A percentile compares a stretch with the other conserved stretches of the same genome.
Evolutionary conservation across 1,140 invertebrate species (phyloP).

Genomic region (Papilio polytes): DNA sequence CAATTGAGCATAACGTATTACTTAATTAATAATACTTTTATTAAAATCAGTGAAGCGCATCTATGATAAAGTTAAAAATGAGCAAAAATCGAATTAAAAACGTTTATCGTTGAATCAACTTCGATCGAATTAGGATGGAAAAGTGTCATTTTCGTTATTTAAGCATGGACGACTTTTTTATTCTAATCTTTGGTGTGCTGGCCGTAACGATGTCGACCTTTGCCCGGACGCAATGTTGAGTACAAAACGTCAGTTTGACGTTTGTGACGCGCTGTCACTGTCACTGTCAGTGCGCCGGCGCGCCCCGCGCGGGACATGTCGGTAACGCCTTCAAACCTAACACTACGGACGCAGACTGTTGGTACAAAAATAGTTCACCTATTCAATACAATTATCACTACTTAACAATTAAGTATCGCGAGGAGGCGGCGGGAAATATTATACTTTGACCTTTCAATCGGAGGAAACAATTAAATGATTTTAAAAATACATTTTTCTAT

Average conservation of each 20-base stretch:
- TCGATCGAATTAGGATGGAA: slow-evolving; percentile 47
- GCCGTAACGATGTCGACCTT: slow-evolving; percentile 68
- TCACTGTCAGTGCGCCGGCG: slow-evolving; percentile 34
- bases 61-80: slow-evolving; percentile 51
- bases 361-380: slow-evolving; percentile 84
- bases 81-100: slow-evolving; percentile 59
- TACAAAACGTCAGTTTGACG: slow-evolving; percentile 34
- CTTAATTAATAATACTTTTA: slow-evolving; percentile 55
- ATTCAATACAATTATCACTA: slow-evolving; percentile 82
- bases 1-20: slow-evolving; percentile 72
- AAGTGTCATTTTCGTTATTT: slow-evolving; percentile 53
- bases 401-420: slow-evolving; percentile 81
- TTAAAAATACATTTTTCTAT: neutral
- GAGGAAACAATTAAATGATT: neutral
- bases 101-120: slow-evolving; percentile 46
- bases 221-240: slow-evolving; percentile 56
- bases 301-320: slow-evolving; percentile 66
- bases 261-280: slow-evolving; percentile 46
- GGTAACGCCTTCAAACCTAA: slow-evolving; percentile 77
- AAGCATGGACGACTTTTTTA: slow-evolving; percentile 69
- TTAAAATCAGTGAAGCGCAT: slow-evolving; percentile 62
- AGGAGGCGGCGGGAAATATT: slow-evolving; percentile 59
- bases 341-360: slow-evolving; percentile 76
- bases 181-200: slow-evolving; percentile 82
- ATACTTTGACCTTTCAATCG: slow-evolving; percentile 47